Evolutionary conservation across 2,888 invertebrate genomes (phyloP), one percentile per base, ranked within the genome.

Genomic region (Lasioglossum marginatum): DNA sequence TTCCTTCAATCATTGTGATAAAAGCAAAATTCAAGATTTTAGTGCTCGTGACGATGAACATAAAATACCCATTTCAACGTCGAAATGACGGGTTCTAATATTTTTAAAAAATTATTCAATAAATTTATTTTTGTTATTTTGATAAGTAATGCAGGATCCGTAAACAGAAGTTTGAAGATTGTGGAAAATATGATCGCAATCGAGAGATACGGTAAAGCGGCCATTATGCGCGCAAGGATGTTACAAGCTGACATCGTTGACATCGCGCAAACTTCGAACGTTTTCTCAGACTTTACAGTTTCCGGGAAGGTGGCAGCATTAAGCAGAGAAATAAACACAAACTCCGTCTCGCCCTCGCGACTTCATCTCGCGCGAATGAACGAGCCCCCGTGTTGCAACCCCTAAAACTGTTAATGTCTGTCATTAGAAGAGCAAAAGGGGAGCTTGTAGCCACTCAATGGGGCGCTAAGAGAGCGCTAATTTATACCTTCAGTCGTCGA

Each of bases 361-460:
- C 63, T 31, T 63, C 63, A 63, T 63, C 63, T 63, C 63, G 31
- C 63, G 63, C 63, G 63, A 63, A 63, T 31, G 63, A 63, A 63
- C 31, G 31, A 63, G 19, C 31, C 40, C 70, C 40, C 45, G 79
- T 68, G 52, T n/a, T 63, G 16, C 63, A 63, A 8, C 63, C 63
- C 63, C 31, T 63, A 63, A 63, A 63, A 63, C 63, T 16, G 63
- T 31, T 63, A 63, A 63, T 63, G 63, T 19, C 31, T 63, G 63
- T 63, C 63, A 63, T 63, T 63, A 63, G 31, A 63, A 16, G 63
- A 16, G 16, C 31, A 31, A 27, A 63, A 63, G 27, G 31, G 31
- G 27, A 2, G 31, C 63, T 31, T 31, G 63, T 63, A 31, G 31
- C 31, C 63, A 16, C 63, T 63, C 63, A 63, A 63, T 63, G 63